phyloP scores from a whole-genome alignment of 2,888 invertebrate species.

The Leptopterna dolabrata region DNA sequence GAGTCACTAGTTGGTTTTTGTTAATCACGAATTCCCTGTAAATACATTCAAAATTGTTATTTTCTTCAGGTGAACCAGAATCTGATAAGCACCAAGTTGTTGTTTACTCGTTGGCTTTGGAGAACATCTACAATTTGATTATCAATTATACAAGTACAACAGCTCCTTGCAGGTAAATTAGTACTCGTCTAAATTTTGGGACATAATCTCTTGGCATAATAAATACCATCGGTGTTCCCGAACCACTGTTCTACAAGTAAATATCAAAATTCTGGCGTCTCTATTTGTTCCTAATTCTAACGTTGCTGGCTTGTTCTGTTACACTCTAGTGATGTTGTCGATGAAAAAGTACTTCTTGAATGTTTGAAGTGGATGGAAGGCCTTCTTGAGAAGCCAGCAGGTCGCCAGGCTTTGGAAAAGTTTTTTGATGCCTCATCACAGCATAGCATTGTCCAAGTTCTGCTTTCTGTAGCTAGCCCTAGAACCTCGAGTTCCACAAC shows the following conservation, averaged over 20 bases:
- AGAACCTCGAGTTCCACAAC: conserved; percentile 72
- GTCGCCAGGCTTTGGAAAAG: conserved; percentile 82
- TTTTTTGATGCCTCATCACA: conserved; percentile 77
- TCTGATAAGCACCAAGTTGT: conserved; percentile 75
- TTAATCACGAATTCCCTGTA: background rate
- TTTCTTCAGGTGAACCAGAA: conserved; percentile 70
- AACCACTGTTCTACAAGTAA: too few species aligned
- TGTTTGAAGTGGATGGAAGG: conserved; percentile 88
- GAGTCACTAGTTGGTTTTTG: background rate
- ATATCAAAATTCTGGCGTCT: too few species aligned
- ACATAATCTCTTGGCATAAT: too few species aligned
- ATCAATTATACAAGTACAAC: conserved; percentile 71
- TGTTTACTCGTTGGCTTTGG: conserved; percentile 75
- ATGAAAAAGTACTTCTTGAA: conserved; percentile 74
- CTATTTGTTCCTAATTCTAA: background rate
- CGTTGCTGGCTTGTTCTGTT: background rate
- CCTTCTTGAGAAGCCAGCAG: conserved; percentile 83
- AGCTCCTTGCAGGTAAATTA: conserved; percentile 59
- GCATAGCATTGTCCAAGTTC: conserved; percentile 79
- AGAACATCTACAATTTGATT: conserved; percentile 77
- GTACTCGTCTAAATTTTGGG: conserved; percentile 4
- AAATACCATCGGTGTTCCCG: too few species aligned
- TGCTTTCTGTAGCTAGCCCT: conserved; percentile 84
- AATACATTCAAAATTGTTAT: background rate
- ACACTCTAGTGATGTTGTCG: conserved; percentile 66